These are phyloP conservation scores for Rousettus madagascariensis DNA, from an alignment of 2,797 vertebrate species.

Conservation along the genomic window DNA sequence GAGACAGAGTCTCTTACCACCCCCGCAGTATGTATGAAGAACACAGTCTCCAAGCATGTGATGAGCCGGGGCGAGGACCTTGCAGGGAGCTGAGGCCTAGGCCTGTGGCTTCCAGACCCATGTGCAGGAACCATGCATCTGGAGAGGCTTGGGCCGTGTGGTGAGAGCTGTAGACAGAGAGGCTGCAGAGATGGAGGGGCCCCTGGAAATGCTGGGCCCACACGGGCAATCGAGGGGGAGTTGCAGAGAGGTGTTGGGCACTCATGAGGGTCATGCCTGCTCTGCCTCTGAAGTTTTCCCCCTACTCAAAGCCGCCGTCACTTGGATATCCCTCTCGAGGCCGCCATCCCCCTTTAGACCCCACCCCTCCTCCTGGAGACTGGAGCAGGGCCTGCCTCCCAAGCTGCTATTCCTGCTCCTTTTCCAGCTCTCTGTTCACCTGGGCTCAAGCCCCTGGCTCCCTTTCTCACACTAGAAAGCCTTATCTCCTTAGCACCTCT, in stretches of 20 bases:
- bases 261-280: not conserved
- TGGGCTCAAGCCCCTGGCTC: not conserved
- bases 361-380: not conserved
- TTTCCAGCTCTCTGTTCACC: not conserved
- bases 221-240: not conserved
- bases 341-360: not conserved
- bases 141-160: too few relatives aligned
- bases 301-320: not conserved
- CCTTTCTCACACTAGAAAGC: not conserved
- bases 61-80: not conserved
- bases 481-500: not conserved
- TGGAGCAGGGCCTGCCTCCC: not conserved
- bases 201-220: not conserved
- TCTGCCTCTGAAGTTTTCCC: not conserved
- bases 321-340: not conserved
- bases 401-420: not conserved
- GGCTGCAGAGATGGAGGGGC: too few relatives aligned
- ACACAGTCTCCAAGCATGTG: not conserved
- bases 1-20: not conserved
- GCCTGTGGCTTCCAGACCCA: not conserved
- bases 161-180: not conserved
- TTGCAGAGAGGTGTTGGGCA: not conserved
- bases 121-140: not conserved
- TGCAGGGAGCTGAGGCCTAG: not conserved
- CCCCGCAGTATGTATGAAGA: not conserved